phyloP scores from a whole-genome alignment of 2,888 invertebrate species.

The Andrena fulva region DNA sequence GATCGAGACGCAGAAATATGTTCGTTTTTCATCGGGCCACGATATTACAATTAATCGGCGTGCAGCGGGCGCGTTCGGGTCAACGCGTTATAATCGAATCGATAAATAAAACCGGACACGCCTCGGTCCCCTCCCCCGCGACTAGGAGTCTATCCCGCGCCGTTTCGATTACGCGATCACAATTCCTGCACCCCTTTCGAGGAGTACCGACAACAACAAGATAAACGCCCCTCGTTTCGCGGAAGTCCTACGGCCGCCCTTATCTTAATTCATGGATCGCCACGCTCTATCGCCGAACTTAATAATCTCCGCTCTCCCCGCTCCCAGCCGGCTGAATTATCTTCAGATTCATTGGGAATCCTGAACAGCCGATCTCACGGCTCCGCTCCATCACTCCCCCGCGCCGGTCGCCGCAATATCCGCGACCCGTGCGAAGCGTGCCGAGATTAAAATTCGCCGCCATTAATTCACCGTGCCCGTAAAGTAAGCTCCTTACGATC shows the following conservation, averaged over 20 bases:
- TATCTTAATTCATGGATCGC: constrained; percentile 26
- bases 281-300: neutral
- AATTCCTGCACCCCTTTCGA: constrained; percentile 1
- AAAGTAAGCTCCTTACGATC: constrained; percentile 59
- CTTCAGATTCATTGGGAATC: neutral
- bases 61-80: neutral
- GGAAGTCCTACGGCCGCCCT: neutral
- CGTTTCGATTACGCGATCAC: constrained; percentile 11
- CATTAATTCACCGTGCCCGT: constrained; percentile 34
- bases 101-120: constrained; percentile 27
- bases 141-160: neutral
- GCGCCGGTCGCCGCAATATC: neutral
- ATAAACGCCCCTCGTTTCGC: neutral
- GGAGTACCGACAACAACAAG: constrained; percentile 8
- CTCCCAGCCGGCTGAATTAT: neutral
- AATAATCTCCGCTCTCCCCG: neutral
- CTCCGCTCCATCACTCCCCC: neutral
- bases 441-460: constrained; percentile 36
- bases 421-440: neutral
- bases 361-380: constrained; percentile 27
- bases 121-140: neutral
- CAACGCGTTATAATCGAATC: constrained; percentile 19
- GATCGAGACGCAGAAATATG: neutral
- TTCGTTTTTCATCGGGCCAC: neutral
- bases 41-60: constrained; percentile 22